Conservation (phyloP, 2,113 vertebrate species). For the Tychaedon coryphoeus region DNA sequence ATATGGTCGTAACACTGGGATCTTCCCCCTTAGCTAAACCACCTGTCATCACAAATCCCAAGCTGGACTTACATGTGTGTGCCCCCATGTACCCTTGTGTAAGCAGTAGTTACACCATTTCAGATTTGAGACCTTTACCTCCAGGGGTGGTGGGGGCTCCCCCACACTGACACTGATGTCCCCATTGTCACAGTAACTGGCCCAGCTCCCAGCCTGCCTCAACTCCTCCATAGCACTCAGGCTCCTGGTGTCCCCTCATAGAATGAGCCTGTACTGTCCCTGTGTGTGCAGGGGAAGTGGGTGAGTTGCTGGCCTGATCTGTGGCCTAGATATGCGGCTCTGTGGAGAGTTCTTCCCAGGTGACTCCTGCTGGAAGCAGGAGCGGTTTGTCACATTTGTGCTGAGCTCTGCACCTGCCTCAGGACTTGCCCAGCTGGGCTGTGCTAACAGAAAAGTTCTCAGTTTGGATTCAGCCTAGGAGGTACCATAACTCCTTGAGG, state of each 20-base stretch:
- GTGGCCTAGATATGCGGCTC: background rate
- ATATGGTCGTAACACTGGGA: background rate
- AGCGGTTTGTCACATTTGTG: background rate
- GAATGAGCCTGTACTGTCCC: background rate
- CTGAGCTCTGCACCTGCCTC: background rate
- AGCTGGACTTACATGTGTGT: background rate
- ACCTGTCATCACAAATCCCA: background rate
- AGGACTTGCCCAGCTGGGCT: background rate
- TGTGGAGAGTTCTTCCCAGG: background rate
- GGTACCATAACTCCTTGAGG: background rate
- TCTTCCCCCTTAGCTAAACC: background rate
- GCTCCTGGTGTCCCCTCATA: background rate
- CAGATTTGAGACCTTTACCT: background rate
- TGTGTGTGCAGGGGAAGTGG: background rate
- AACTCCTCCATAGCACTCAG: background rate
- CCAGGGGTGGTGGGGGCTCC: background rate
- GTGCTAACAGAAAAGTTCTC: background rate
- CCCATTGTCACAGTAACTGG: rapidly evolving
- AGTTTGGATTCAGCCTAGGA: background rate
- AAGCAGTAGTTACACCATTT: background rate
- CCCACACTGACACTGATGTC: background rate
- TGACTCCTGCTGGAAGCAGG: background rate
- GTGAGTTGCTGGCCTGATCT: background rate
- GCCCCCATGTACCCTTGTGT: background rate
- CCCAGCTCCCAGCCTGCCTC: background rate